phyloP scores from a whole-genome alignment of 1,140 invertebrate species.

The Bombus sibiricus region DNA sequence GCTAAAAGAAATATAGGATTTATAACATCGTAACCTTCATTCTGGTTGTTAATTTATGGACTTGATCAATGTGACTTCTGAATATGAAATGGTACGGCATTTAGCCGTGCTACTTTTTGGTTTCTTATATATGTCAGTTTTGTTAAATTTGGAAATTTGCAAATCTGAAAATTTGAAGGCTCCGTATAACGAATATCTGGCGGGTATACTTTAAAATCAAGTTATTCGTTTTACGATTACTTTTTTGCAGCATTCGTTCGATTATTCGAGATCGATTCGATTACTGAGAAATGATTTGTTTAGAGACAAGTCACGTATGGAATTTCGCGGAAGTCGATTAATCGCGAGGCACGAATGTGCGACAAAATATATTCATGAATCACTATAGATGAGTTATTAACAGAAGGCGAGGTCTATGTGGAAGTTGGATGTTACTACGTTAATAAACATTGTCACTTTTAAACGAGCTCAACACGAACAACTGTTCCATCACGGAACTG shows the following conservation, averaged over 20 bases:
- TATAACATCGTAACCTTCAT: too few relatives aligned
- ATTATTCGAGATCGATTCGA: background rate
- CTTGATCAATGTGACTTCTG: too few relatives aligned
- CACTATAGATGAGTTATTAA: background rate
- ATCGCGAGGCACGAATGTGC: background rate
- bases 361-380: background rate
- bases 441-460: constrained; percentile 2
- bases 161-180: background rate
- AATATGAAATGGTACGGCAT: too few relatives aligned
- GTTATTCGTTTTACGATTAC: background rate
- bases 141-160: background rate
- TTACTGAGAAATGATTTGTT: background rate
- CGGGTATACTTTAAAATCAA: background rate
- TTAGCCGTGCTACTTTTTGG: too few relatives aligned
- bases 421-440: background rate
- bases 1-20: too few relatives aligned
- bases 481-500: background rate
- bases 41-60: too few relatives aligned
- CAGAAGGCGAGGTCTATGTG: background rate
- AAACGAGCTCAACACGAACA: background rate
- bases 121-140: too few relatives aligned
- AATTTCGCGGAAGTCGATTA: background rate
- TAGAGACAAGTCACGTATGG: background rate
- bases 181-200: background rate
- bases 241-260: background rate